Base-by-base conservation (phyloP, 2,113 vertebrate genomes). In the Mohoua ochrocephala region DNA sequence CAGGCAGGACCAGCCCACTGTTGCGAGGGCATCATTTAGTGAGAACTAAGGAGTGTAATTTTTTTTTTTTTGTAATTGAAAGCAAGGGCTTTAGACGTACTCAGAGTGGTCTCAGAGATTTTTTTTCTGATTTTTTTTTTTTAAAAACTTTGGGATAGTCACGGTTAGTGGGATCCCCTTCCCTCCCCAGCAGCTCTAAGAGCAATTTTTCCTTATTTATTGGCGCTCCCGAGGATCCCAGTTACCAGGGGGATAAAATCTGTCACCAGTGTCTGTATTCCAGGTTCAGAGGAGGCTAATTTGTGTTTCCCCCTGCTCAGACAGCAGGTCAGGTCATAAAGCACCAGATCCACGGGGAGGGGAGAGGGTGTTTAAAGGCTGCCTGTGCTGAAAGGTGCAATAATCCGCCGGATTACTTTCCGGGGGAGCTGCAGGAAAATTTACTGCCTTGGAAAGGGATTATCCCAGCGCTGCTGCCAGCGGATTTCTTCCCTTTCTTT, bases 361-460 rank as follows among this genome's bases (percentile, higher is more conserved):
- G 47, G 20, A 87, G 84, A 44, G 53, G 0, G 1, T 42, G 3
- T 70, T 82, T 39, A 64, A 81, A 54, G 88, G 85, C 84, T 80
- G 91, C 49, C 78, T 7, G 67, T 2, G 50, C 81, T 96, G 93
- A 89, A 91, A 96, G 95, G 96, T 96, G 93, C 74, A 89, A 87
- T 93, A 92, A 91, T 96, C 96, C 60, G 3, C 53, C 0, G 77
- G 95, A 96, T 97, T 95, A 92, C 94, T 91, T 47, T 24, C 83
- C 3, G 31, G 86, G 41, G 69, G 59, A 87, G 96, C 86, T 44
- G 84, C 93, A 37, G 89, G 93, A 21, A 92, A 92, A 96, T 95
- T 95, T 92, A 92, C 95, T 84, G 89, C 93, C 89, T 84, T 89
- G 93, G 84, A 81, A 92, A 82, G 87, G 88, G 95, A 95, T 97